Conservation (phyloP, 2,113 vertebrate species). For the Zootoca vivipara region DNA sequence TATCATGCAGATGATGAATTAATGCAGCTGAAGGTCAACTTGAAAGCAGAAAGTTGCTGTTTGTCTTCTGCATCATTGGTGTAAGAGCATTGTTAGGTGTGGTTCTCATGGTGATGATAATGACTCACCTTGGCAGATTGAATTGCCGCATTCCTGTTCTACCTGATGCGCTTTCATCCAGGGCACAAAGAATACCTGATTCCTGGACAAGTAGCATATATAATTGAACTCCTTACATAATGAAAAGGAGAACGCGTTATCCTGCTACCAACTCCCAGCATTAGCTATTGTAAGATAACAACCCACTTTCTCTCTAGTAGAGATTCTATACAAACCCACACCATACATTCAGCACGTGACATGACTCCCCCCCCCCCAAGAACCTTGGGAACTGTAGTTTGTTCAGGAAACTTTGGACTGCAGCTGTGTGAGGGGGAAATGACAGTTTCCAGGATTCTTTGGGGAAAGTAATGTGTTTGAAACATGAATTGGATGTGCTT, state of each 20-base stretch:
- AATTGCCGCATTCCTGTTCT: constrained; percentile 58
- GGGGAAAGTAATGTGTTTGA: too few species aligned
- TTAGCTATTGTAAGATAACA: background rate
- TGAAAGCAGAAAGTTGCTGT: background rate
- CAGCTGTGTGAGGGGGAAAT: too few species aligned
- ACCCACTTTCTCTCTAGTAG: background rate
- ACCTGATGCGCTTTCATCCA: constrained; percentile 47
- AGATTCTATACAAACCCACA: too few species aligned
- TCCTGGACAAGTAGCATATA: constrained; percentile 29
- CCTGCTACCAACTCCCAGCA: background rate
- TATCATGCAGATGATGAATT: background rate
- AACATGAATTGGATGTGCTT: too few species aligned
- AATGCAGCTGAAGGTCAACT: background rate
- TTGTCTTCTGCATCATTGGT: background rate
- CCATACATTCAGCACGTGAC: too few species aligned
- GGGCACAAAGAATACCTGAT: constrained; percentile 40
- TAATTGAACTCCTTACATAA: constrained; percentile 38
- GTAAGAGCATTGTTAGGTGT: constrained; percentile 53
- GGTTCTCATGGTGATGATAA: constrained; percentile 38
- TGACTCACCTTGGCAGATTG: constrained; percentile 59
- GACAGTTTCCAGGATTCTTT: too few species aligned
- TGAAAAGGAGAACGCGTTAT: background rate
- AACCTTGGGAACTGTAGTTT: background rate
- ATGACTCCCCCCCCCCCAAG: too few species aligned
- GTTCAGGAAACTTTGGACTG: background rate